A percentile compares a stretch with the other conserved stretches of the same genome.
Evolutionary conservation across 2,888 invertebrate species (phyloP).

Genomic region (Metacarcinus magister): DNA sequence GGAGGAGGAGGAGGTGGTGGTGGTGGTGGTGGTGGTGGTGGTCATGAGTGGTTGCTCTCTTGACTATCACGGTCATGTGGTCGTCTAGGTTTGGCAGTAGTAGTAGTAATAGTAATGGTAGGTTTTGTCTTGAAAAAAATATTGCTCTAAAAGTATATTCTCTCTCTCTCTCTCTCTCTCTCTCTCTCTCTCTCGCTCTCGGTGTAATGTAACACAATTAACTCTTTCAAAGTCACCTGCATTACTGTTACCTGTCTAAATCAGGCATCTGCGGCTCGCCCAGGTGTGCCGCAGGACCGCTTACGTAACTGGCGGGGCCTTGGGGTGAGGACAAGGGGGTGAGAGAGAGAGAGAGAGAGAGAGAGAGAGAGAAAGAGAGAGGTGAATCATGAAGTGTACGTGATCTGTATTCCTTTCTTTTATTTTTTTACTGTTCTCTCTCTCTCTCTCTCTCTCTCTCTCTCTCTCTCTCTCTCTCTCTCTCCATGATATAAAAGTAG

Average conservation of each 20-base stretch:
- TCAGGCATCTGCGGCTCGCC: neutral
- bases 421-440: neutral
- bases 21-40: neutral
- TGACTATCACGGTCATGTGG: too few species aligned
- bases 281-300: neutral
- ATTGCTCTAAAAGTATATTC: neutral
- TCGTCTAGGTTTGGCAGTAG: neutral
- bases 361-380: neutral
- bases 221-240: slow-evolving; percentile 29
- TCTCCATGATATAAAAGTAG: too few species aligned
- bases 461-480: too few species aligned
- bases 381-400: neutral
- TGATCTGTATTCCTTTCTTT: neutral
- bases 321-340: neutral
- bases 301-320: neutral
- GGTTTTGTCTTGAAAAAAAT: neutral
- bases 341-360: neutral
- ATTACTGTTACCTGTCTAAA: slow-evolving; percentile 16
- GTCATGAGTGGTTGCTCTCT: too few species aligned
- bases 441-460: too few species aligned
- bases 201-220: slow-evolving; percentile 41
- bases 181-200: neutral
- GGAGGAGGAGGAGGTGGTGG: neutral
- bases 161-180: neutral
- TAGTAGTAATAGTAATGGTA: neutral